Percentiles rank a stretch among this genome's conserved stretches.
These are phyloP conservation scores for Piaya cayana DNA, from an alignment of 2,113 vertebrate species.

Conservation along the genomic window DNA sequence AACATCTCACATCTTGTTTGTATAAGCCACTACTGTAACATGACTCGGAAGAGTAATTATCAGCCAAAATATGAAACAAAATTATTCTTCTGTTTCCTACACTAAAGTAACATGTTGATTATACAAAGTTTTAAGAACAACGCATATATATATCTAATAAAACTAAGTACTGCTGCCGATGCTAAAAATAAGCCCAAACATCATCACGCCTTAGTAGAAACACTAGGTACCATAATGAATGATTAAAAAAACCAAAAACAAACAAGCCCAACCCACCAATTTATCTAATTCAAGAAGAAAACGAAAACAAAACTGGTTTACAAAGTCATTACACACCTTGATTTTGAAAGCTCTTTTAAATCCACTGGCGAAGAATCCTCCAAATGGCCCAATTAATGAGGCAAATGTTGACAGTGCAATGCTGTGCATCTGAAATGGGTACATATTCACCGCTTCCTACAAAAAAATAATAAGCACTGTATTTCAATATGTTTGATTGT, in stretches of 20 bases:
- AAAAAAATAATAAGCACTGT: not conserved
- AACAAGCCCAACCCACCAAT: not conserved
- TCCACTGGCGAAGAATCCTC: conserved; percentile 98
- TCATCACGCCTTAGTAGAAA: not conserved
- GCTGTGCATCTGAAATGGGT: conserved; percentile 96
- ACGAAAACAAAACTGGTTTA: not conserved
- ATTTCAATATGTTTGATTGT: not conserved
- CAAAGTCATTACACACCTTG: conserved; percentile 79
- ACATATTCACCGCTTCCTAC: conserved; percentile 89
- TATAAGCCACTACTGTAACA: not conserved
- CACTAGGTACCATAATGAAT: not conserved
- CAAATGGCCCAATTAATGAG: conserved; percentile 94
- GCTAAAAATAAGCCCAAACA: not conserved
- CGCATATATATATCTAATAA: not conserved
- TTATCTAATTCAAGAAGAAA: not conserved
- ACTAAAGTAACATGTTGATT: not conserved
- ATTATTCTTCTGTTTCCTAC: not conserved
- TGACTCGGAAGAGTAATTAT: not conserved
- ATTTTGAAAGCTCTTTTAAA: conserved; percentile 99
- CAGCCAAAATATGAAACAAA: not conserved
- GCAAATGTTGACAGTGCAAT: conserved; percentile 92
- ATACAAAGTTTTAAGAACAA: not conserved
- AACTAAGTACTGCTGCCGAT: not conserved
- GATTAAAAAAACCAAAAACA: not conserved
- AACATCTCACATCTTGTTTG: not conserved